A percentile compares a stretch with the other conserved stretches of the same genome.
Evolutionary conservation across 2,113 vertebrate species (phyloP).

Genomic region (Pygoscelis adeliae): DNA sequence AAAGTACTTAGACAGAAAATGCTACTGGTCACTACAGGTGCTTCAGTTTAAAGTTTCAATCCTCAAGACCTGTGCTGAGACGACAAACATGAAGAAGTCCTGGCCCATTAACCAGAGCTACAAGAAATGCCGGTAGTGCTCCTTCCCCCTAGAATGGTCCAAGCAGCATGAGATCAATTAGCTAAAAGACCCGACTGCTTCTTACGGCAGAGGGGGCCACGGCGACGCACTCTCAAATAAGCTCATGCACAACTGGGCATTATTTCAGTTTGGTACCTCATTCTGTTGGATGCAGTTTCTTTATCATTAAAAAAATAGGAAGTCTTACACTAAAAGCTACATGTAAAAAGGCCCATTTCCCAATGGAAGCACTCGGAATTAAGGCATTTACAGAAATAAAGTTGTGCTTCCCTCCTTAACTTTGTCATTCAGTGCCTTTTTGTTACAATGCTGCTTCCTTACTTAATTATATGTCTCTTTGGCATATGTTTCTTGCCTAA

Average conservation of each 20-base stretch:
- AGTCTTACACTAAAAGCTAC: not conserved
- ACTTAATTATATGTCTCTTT: not conserved
- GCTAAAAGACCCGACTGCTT: fast-evolving
- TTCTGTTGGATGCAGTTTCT: not conserved
- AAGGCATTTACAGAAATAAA: not conserved
- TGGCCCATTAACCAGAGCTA: not conserved
- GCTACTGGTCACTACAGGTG: not conserved
- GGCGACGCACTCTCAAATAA: fast-evolving
- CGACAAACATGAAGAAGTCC: not conserved
- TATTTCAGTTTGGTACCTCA: not conserved
- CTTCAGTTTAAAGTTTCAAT: not conserved
- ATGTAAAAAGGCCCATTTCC: not conserved
- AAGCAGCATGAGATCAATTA: not conserved
- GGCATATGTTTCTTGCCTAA: not conserved
- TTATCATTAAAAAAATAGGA: not conserved
- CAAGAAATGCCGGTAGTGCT: not conserved
- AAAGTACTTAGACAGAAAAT: not conserved
- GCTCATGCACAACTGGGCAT: not conserved
- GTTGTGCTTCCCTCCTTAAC: not conserved
- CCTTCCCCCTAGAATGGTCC: not conserved
- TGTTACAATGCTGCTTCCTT: not conserved
- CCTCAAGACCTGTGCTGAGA: not conserved
- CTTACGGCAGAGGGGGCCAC: not conserved
- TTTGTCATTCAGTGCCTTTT: not conserved
- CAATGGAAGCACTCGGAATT: fast-evolving